Evolutionary conservation across 1,140 invertebrate species (phyloP), one percentile per base, ranked within the genome.

Genomic region (Lepidostoma basale): DNA sequence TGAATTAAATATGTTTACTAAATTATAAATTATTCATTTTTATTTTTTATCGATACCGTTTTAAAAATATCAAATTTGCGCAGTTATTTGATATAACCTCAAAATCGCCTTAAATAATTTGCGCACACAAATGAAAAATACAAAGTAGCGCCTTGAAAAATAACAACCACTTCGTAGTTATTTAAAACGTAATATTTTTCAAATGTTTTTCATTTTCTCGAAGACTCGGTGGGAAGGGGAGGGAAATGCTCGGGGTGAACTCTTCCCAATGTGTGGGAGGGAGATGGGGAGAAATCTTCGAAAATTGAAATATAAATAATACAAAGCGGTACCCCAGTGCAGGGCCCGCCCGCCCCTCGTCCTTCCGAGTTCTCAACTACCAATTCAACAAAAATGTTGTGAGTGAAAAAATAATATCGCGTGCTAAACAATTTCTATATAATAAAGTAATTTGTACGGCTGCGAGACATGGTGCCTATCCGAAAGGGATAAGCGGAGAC

Each of bases 301-400:
- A 71, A 71, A 71, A 71, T 71, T 71, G 69, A 71, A 71, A 71
- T 67, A 71, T 71, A 71, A 67, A 71, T 71, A 71, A 71, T 71
- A 71, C 64, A 71, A 62, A 67, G 47, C 12, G 25, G 14, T 33
- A 18, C 33, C 18, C 33, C 33, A 39, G 5, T 40, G 33, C 30
- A 45, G 42, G 33, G n/a, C n/a, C 30, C 54, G 14, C 10, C 36
- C 40, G 30, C 54, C 18, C 18, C 54, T 22, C 54, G 36, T 25
- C 14, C 22, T 16, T 12, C 14, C 5, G 52, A 18, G 52, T 56
- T 56, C 52, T 3, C 33, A 2, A 6, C 9, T 6, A 8, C 18
- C 5, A 10, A 59, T 59, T 59, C 36, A 39, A 59, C 54, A 10
- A 20, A n/a, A 45, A 6, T 36, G 5, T 36, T 36, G n/a, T n/a